These are phyloP conservation scores for Falco punctatus DNA, from an alignment of 2,113 vertebrate species.

Conservation along the genomic window DNA sequence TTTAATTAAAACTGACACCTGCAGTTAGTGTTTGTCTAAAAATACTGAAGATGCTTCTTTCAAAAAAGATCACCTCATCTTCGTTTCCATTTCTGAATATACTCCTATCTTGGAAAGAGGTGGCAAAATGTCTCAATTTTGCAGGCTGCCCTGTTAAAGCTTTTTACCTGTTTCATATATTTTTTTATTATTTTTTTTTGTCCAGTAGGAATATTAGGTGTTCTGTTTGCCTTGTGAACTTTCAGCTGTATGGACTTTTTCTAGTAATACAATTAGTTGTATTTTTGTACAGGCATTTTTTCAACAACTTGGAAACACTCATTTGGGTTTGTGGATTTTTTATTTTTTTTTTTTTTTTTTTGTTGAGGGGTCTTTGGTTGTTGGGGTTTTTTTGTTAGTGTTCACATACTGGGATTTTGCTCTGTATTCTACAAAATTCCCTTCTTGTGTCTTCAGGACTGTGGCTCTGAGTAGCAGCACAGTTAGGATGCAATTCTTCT, in stretches of 20 bases:
- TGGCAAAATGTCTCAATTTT: background rate
- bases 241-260: background rate
- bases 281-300: no score
- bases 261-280: background rate
- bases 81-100: background rate
- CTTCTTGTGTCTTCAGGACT: background rate
- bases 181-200: background rate
- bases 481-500: background rate
- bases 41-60: background rate
- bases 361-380: background rate
- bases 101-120: background rate
- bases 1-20: background rate
- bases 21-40: background rate
- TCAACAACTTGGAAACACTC: background rate
- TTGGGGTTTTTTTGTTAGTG: background rate
- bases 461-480: background rate
- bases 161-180: background rate
- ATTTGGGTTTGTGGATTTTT: background rate
- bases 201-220: background rate
- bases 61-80: background rate
- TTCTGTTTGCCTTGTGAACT: background rate
- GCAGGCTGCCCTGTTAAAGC: background rate
- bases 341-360: background rate
- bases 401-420: background rate
- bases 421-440: background rate